Evolutionary conservation across 2,797 vertebrate species (phyloP).

Genomic region (Salarias fasciatus): DNA sequence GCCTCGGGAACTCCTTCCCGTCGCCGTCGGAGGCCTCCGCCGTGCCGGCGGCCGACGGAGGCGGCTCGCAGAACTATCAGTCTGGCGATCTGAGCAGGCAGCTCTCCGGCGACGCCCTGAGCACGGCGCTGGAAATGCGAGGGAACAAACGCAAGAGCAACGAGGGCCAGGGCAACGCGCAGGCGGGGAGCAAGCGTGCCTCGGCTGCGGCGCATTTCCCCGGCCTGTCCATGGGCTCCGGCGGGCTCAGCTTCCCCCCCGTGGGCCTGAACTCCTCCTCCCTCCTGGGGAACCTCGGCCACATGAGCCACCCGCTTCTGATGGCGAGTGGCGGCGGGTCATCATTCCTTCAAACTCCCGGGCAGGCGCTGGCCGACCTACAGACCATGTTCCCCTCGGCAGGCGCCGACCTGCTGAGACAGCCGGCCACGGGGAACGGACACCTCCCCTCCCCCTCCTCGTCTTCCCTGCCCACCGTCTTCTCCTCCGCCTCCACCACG

Average conservation of each 20-base stretch:
- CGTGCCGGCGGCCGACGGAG: constrained; percentile 57
- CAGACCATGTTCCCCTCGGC: constrained; percentile 92
- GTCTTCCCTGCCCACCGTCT: constrained; percentile 73
- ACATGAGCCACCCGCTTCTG: constrained; percentile 90
- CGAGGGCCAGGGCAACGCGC: constrained; percentile 82
- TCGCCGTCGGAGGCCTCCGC: constrained; percentile 38
- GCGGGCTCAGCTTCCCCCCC: constrained; percentile 88
- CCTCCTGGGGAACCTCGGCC: constrained; percentile 88
- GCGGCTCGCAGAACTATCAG: constrained; percentile 62
- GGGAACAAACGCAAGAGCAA: constrained; percentile 89
- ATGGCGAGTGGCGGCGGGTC: constrained; percentile 88
- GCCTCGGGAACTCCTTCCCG: constrained; percentile 53
- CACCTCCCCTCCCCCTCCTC: constrained; percentile 87
- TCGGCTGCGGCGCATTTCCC: constrained; percentile 81
- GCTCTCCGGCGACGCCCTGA: constrained; percentile 73
- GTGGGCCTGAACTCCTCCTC: constrained; percentile 87
- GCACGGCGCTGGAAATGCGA: constrained; percentile 83
- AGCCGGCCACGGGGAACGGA: constrained; percentile 83
- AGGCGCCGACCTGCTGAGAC: constrained; percentile 85
- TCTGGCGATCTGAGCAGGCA: constrained; percentile 63
- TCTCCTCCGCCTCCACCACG: constrained; percentile 82
- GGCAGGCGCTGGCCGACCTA: constrained; percentile 90
- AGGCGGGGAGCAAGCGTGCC: constrained; percentile 84
- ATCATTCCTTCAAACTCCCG: constrained; percentile 91
- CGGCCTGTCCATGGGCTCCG: constrained; percentile 84